Conservation (phyloP, 2,797 vertebrate species). For the Notoglanidium macrostoma region DNA sequence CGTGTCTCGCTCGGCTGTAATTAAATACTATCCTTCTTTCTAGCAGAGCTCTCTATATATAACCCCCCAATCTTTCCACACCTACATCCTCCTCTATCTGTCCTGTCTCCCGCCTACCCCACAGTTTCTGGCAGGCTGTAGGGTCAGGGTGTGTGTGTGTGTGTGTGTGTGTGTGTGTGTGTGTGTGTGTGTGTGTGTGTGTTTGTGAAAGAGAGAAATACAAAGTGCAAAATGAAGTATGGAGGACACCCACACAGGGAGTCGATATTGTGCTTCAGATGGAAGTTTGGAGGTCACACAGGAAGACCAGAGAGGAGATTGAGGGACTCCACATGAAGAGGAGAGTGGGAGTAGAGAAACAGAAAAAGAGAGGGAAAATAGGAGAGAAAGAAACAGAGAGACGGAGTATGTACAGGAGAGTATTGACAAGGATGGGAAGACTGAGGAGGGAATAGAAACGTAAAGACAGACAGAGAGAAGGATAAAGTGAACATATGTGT, state of each 20-base stretch:
- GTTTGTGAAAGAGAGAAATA: background rate
- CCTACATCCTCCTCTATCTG: constrained; percentile 30
- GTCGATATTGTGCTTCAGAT: constrained; percentile 35
- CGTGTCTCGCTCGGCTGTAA: constrained; percentile 43
- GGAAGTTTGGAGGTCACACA: constrained; percentile 47
- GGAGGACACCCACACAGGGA: constrained; percentile 47
- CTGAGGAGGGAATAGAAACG: background rate
- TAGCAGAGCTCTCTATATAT: constrained; percentile 47
- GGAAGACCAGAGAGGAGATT: constrained; percentile 45
- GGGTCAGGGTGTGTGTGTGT: constrained; percentile 30
- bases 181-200: constrained; percentile 25
- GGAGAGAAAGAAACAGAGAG: constrained; percentile 37
- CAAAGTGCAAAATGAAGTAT: constrained; percentile 33
- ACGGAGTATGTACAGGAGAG: constrained; percentile 13
- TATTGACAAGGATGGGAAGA: constrained; percentile 31
- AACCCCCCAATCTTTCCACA: constrained; percentile 39
- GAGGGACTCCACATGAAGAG: constrained; percentile 43
- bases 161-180: constrained; percentile 20
- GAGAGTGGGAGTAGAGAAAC: constrained; percentile 44
- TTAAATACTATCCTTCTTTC: constrained; percentile 51
- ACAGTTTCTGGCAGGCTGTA: constrained; percentile 43
- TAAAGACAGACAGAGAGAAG: background rate
- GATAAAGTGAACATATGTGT: background rate
- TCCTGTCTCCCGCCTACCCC: constrained; percentile 27
- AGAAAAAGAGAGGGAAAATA: constrained; percentile 13